Evolutionary conservation across 2,113 vertebrate genomes (phyloP).

Genomic region (Myiopsitta monachus): DNA sequence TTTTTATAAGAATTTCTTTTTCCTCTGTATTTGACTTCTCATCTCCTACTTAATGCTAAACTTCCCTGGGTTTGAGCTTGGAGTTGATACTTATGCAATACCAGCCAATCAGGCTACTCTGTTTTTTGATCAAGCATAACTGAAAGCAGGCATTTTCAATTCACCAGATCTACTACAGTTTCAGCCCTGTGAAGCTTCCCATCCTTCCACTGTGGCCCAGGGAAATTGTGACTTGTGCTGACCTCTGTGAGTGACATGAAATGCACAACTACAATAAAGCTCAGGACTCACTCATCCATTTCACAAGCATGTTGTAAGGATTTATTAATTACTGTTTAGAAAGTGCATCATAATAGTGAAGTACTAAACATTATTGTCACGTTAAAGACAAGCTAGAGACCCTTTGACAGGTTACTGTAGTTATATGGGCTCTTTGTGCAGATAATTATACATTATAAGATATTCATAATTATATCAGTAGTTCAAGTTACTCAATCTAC

Average conservation of each 20-base stretch:
- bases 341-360: constrained; percentile 28
- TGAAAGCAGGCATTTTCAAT: not conserved
- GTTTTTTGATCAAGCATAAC: not conserved
- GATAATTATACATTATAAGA: not conserved
- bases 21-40: not conserved
- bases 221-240: not conserved
- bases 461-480: constrained; percentile 16
- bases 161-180: not conserved
- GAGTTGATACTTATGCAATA: not conserved
- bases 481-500: not conserved
- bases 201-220: rapidly evolving
- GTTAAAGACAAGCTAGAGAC: constrained; percentile 28
- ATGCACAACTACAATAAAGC: not conserved
- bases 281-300: not conserved
- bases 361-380: not conserved
- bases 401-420: not conserved
- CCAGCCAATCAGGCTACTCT: rapidly evolving
- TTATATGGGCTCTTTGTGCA: not conserved
- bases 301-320: not conserved
- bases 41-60: not conserved
- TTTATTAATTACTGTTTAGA: constrained; percentile 24
- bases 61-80: not conserved
- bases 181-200: not conserved
- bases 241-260: not conserved
- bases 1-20: not conserved